These are phyloP conservation scores for Ormyrus thymus DNA, from an alignment of 2,888 invertebrate genomes.

Conservation along the genomic window DNA sequence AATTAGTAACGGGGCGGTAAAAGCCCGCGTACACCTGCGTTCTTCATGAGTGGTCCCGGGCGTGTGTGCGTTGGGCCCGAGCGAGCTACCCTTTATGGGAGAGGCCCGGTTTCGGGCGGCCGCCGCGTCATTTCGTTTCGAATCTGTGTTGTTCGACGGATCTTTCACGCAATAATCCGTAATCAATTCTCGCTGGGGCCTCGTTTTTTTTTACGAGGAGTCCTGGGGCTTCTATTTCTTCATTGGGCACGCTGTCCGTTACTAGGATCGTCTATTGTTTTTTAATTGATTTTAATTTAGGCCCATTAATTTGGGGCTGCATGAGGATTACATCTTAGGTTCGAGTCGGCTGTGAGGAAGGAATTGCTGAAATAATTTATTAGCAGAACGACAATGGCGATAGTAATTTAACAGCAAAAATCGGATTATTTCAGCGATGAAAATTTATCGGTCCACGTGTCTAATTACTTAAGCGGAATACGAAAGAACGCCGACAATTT, in stretches of 20 bases:
- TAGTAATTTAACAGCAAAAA: no score
- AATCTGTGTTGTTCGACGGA: slow-evolving; percentile 42
- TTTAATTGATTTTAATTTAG: slow-evolving; percentile 9
- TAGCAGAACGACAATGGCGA: no score
- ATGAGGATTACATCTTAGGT: neutral
- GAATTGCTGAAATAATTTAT: no score
- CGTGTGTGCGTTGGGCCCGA: neutral
- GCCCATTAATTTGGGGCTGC: neutral
- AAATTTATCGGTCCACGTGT: no score
- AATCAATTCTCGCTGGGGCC: slow-evolving; percentile 24
- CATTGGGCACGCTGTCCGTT: neutral
- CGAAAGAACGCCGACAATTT: no score
- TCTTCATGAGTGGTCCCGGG: slow-evolving; percentile 40
- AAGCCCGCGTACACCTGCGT: slow-evolving; percentile 44
- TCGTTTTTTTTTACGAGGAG: slow-evolving; percentile 3
- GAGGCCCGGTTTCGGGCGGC: slow-evolving; percentile 9
- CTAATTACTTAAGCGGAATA: no score
- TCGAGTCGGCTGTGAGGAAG: no score
- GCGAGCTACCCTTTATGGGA: slow-evolving; percentile 14
- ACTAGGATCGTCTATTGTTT: neutral
- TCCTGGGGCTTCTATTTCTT: neutral
- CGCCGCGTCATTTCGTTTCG: slow-evolving; percentile 22
- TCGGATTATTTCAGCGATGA: no score
- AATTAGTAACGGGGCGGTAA: slow-evolving; percentile 50
- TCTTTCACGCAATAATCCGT: slow-evolving; percentile 38